phyloP scores from a whole-genome alignment of 2,797 vertebrate genomes.

The Podarcis siculus region DNA sequence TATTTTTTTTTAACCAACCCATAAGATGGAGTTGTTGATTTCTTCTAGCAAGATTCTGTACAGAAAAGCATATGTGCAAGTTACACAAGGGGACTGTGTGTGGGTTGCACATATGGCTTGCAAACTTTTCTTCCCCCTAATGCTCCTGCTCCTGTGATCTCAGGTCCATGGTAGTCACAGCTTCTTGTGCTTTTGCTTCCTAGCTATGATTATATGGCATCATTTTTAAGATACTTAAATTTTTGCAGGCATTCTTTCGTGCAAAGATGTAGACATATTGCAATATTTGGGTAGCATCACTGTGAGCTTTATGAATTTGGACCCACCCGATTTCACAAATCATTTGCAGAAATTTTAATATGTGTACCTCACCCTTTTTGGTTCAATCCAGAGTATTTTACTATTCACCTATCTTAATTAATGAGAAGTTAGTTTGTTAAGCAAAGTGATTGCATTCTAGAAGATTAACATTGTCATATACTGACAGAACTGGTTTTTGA shows the following conservation, averaged over 20 bases:
- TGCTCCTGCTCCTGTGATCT: background rate
- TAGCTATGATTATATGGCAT: background rate
- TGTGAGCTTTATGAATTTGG: background rate
- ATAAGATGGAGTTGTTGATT: background rate
- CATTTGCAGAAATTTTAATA: background rate
- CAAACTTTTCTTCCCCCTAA: background rate
- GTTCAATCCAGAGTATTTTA: background rate
- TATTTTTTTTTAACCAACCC: background rate
- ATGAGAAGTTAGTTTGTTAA: background rate
- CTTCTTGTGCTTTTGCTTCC: background rate
- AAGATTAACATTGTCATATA: background rate
- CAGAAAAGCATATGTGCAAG: background rate
- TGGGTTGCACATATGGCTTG: background rate
- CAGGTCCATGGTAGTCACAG: background rate
- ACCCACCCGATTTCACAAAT: background rate
- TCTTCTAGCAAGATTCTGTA: background rate
- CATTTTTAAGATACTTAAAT: background rate
- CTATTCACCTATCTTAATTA: background rate
- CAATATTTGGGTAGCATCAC: background rate
- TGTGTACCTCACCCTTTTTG: accelerated
- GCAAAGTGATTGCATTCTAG: background rate
- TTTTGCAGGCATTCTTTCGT: background rate
- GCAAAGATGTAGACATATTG: background rate
- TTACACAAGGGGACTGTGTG: background rate
- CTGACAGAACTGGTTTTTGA: slow-evolving; percentile 24